Conservation (phyloP, 1,140 invertebrate species). For the Copidosoma floridanum region DNA sequence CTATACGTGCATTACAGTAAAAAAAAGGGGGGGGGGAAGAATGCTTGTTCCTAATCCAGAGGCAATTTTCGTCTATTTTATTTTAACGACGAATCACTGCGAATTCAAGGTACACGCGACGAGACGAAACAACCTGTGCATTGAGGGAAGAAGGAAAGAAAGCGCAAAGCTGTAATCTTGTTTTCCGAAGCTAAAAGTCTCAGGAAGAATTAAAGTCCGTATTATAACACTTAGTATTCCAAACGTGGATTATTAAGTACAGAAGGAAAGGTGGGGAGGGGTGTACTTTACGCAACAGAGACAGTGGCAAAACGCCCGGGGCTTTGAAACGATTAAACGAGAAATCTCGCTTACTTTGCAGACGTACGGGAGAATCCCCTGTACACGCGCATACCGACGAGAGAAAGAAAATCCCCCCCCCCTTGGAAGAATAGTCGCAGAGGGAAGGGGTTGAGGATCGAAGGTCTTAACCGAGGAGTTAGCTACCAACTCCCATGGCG, state of each 20-base stretch:
- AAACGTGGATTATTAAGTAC: slow-evolving; percentile 1
- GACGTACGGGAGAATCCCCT: slow-evolving; percentile 20
- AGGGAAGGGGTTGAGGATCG: slow-evolving; percentile 29
- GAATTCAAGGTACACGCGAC: no score
- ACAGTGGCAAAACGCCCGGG: slow-evolving; percentile 23
- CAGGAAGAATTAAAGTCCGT: no score
- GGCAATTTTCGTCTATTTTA: no score
- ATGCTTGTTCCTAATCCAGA: no score
- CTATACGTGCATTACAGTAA: no score
- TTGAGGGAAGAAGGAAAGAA: no score
- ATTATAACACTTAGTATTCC: slow-evolving; percentile 12
- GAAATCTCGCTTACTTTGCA: slow-evolving; percentile 41
- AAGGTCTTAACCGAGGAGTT: slow-evolving; percentile 42
- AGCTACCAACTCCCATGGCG: slow-evolving; percentile 36
- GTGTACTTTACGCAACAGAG: slow-evolving; percentile 9
- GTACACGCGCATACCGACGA: slow-evolving; percentile 6
- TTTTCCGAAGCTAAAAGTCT: no score
- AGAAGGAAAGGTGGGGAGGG: not conserved
- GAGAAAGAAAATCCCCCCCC: not conserved
- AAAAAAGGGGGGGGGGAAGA: no score
- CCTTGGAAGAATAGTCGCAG: not conserved
- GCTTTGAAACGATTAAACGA: slow-evolving; percentile 48
- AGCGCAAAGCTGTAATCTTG: no score
- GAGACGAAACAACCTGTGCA: no score
- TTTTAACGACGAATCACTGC: no score